These are phyloP conservation scores for Micropoecilia bifurca DNA, from an alignment of 2,797 vertebrate genomes.

Conservation along the genomic window DNA sequence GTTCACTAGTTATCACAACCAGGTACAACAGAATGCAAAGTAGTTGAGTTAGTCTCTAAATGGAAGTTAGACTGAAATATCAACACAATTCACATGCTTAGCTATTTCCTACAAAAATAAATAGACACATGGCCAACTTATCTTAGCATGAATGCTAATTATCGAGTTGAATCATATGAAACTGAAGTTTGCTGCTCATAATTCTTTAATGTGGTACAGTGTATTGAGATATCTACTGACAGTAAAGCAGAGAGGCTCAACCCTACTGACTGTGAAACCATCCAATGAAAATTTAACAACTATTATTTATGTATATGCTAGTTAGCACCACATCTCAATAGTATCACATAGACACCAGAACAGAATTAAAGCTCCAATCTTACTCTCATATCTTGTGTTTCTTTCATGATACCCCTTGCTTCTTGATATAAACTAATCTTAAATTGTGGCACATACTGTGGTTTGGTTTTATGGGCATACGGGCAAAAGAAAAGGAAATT, in stretches of 20 bases:
- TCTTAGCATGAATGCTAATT: background rate
- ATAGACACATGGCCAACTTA: background rate
- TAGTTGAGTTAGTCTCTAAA: background rate
- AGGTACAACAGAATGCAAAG: background rate
- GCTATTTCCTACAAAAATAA: background rate
- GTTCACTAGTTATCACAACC: background rate
- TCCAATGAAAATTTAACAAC: background rate
- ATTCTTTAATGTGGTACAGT: background rate
- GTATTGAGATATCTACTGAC: background rate
- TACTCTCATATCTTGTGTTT: background rate
- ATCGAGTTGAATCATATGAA: background rate
- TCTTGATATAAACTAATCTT: conserved; percentile 8
- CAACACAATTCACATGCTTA: background rate
- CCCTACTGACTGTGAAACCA: background rate
- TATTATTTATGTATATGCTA: background rate
- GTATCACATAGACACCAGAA: background rate
- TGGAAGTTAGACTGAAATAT: background rate
- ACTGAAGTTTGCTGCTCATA: background rate
- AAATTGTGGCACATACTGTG: conserved; percentile 12
- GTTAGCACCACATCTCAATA: background rate
- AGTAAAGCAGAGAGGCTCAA: background rate
- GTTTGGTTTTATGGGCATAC: conserved; percentile 21
- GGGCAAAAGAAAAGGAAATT: conserved; percentile 21
- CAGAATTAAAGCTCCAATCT: background rate
- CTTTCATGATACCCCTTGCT: background rate